Evolutionary conservation across 2,797 vertebrate species (phyloP).

Genomic region (Chloroceryle inda): DNA sequence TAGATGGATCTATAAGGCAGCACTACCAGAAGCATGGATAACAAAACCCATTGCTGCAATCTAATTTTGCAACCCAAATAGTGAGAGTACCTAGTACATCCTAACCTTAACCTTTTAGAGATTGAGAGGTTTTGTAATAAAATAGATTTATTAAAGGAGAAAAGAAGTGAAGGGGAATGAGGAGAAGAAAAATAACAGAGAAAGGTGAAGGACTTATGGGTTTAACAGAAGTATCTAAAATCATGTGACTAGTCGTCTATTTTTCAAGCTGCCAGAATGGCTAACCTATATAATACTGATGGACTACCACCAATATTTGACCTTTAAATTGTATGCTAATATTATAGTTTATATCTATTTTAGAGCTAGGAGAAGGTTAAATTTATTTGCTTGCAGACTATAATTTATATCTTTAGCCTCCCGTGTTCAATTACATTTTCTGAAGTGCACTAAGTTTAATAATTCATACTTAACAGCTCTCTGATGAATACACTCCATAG

Average conservation of each 20-base stretch:
- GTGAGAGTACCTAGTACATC: not conserved
- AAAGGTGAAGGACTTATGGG: not conserved
- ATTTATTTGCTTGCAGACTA: slow-evolving; percentile 39
- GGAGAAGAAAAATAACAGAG: not conserved
- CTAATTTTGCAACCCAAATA: not conserved
- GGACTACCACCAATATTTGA: not conserved
- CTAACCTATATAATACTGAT: not conserved
- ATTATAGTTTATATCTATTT: not conserved
- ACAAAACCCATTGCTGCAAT: not conserved
- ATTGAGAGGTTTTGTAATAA: not conserved
- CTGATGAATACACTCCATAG: slow-evolving; percentile 16
- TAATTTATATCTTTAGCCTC: slow-evolving; percentile 50
- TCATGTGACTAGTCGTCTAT: not conserved
- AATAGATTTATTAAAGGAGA: not conserved
- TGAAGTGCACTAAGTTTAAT: slow-evolving; percentile 60
- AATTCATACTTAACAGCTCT: slow-evolving; percentile 52
- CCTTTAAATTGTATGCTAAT: not conserved
- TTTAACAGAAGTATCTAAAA: not conserved
- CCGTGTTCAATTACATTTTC: slow-evolving; percentile 31
- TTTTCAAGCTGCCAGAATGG: not conserved
- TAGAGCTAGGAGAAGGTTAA: not conserved
- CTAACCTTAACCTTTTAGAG: not conserved
- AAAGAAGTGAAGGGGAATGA: not conserved
- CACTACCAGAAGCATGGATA: not conserved
- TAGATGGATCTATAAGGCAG: not conserved